Evolutionary conservation across 2,113 vertebrate genomes (phyloP).

Genomic region (Noctilio leporinus): DNA sequence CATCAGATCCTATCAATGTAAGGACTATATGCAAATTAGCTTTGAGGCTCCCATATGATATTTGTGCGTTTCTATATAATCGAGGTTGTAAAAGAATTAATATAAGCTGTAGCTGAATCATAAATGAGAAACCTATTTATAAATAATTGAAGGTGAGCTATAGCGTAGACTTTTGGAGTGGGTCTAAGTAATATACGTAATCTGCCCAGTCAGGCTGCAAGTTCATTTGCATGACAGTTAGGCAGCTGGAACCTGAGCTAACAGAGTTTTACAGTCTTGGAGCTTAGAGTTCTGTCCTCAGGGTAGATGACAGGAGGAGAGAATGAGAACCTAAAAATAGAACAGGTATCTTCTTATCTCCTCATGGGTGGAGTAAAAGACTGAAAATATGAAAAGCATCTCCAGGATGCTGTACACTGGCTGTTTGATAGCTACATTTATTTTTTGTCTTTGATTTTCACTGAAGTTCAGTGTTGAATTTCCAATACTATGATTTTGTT

Average conservation of each 20-base stretch:
- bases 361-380: neutral
- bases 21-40: neutral
- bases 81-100: constrained; percentile 38
- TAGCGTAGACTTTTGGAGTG: neutral
- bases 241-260: neutral
- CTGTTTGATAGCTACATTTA: neutral
- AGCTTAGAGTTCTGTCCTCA: neutral
- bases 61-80: constrained; percentile 21
- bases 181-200: neutral
- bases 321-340: constrained; percentile 51
- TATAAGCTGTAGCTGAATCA: constrained; percentile 38
- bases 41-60: neutral
- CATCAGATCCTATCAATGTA: neutral
- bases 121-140: constrained; percentile 10
- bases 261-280: neutral
- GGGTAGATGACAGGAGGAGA: neutral
- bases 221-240: neutral
- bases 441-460: neutral
- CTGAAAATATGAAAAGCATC: constrained; percentile 46
- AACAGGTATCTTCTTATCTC: constrained; percentile 44
- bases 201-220: neutral
- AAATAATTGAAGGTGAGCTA: constrained; percentile 5
- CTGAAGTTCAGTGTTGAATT: neutral
- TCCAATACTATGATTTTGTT: neutral
- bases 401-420: neutral